Percentiles rank a stretch among this genome's conserved stretches.
phyloP scores from a whole-genome alignment of 2,797 vertebrate species.

The Tympanoctomys barrerae region DNA sequence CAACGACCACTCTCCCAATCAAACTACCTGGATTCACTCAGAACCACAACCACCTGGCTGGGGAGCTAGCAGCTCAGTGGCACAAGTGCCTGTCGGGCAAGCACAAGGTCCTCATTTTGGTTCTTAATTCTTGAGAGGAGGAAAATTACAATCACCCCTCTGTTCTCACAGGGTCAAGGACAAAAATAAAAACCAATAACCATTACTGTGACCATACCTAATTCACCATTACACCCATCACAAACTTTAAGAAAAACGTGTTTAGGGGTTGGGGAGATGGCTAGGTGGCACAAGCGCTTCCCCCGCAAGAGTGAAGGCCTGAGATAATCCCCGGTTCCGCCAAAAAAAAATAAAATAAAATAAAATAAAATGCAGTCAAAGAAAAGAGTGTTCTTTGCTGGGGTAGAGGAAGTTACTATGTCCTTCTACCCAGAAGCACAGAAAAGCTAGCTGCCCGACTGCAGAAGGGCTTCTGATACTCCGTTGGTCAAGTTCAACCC shows the following conservation, averaged over 20 bases:
- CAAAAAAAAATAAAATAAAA: no score
- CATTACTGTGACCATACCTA: not conserved
- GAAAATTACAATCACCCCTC: not conserved
- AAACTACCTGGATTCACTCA: not conserved
- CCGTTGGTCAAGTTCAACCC: slow-evolving; percentile 90
- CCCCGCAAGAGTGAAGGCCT: no score
- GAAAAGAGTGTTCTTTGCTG: no score
- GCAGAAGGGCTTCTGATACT: slow-evolving; percentile 85
- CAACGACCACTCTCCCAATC: not conserved
- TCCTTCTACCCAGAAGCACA: not conserved
- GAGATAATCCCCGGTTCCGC: no score
- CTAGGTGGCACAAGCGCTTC: no score
- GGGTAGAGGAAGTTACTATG: not conserved
- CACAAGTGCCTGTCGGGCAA: no score
- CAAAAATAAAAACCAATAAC: not conserved
- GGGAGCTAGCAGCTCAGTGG: no score
- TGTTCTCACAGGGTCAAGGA: not conserved
- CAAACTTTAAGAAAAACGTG: not conserved
- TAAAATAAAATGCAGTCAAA: fast-evolving
- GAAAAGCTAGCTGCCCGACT: not conserved
- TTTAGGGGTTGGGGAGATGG: no score
- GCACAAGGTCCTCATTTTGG: no score
- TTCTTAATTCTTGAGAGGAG: no score
- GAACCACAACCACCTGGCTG: not conserved
- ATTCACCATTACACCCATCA: not conserved